phyloP scores from a whole-genome alignment of 64 coral and sea anemone species.

The Pocillopora verrucosa region DNA sequence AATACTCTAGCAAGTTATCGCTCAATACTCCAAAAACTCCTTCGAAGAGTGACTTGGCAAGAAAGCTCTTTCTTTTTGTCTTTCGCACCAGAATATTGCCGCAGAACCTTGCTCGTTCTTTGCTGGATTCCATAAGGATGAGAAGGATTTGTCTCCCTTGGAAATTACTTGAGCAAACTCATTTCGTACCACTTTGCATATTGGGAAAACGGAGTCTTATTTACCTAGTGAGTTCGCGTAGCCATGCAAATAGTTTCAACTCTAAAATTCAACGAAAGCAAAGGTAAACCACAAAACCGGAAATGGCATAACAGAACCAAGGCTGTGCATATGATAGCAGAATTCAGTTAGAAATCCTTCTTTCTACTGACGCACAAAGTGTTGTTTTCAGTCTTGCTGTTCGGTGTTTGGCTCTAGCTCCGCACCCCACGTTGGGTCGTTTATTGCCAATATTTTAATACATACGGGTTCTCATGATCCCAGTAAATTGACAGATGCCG shows the following conservation, averaged over 20 bases:
- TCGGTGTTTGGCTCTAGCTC: background rate
- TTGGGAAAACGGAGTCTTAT: background rate
- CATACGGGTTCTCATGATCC: background rate
- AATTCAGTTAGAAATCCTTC: background rate
- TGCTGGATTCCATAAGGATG: conserved; percentile 15
- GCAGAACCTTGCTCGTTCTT: conserved; percentile 60
- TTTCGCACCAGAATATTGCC: conserved; percentile 82
- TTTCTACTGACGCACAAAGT: background rate
- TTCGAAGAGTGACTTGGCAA: conserved; percentile 69
- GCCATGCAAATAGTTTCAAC: background rate
- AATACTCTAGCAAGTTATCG: conserved; percentile 70
- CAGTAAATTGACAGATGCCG: conserved; percentile 44
- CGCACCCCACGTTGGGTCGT: background rate
- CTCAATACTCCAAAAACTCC: conserved; percentile 84
- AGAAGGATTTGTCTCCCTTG: background rate
- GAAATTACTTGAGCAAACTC: conserved; percentile 31
- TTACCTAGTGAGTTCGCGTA: background rate
- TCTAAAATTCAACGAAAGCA: background rate
- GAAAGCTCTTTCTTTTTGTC: conserved; percentile 60
- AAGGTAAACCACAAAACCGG: background rate
- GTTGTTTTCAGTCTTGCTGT: background rate
- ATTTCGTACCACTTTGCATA: background rate
- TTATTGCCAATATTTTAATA: conserved; percentile 5
- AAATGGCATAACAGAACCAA: background rate
- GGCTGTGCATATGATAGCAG: background rate